phyloP scores from a whole-genome alignment of 2,113 vertebrate genomes.

The Urocitellus parryii region DNA sequence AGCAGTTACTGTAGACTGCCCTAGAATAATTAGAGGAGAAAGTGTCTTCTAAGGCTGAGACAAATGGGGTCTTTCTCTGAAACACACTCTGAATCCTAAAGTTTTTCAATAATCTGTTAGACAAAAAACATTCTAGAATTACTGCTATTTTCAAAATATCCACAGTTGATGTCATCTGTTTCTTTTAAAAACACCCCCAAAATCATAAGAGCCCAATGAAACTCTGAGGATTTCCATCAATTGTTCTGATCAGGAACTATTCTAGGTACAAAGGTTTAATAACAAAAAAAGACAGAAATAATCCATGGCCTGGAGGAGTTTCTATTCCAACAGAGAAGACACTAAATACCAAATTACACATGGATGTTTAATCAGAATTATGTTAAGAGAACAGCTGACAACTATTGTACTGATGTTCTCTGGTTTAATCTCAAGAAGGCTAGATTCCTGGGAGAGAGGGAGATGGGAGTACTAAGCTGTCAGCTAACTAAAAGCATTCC shows the following conservation, averaged over 20 bases:
- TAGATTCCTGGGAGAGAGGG: not conserved
- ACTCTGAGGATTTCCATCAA: not conserved
- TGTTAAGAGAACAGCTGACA: not conserved
- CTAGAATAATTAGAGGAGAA: not conserved
- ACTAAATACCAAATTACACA: not conserved
- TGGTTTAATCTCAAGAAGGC: not conserved
- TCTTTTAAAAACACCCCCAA: conserved; percentile 1
- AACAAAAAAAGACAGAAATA: not conserved
- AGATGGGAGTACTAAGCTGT: not conserved
- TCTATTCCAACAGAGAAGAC: conserved; percentile 10
- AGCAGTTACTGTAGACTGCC: not conserved
- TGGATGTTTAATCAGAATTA: conserved; percentile 38
- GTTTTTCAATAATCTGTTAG: conserved; percentile 33
- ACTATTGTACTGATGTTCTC: not conserved
- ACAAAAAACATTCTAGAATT: not conserved
- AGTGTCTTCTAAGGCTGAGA: not conserved
- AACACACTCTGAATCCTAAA: conserved; percentile 31
- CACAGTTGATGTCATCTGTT: not conserved
- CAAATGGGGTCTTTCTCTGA: conserved; percentile 5
- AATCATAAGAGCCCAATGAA: not conserved
- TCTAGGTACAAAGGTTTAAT: not conserved
- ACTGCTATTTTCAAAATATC: conserved; percentile 13
- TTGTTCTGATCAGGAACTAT: not conserved
- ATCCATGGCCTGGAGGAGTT: not conserved
- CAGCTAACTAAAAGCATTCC: not conserved